Percentiles rank a stretch among this genome's conserved stretches.
Conservation (phyloP, 2,797 vertebrate genomes). For the Crax fasciolata region DNA sequence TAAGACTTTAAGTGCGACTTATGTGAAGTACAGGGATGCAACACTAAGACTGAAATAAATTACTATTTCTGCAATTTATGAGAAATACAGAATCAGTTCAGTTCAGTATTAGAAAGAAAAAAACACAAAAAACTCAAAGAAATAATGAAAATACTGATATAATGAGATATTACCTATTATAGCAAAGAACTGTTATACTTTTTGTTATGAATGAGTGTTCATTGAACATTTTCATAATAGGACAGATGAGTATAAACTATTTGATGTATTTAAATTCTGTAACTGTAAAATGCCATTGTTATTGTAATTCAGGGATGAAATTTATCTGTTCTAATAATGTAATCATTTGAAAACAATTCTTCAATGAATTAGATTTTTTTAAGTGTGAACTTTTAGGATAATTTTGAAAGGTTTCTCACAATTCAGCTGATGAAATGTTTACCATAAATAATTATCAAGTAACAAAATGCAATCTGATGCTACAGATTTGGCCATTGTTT, state of each 20-base stretch:
- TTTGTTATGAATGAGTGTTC: neutral
- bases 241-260: neutral
- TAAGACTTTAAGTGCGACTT: neutral
- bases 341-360: neutral
- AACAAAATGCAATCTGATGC: rapidly evolving
- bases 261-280: neutral
- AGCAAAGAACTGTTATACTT: neutral
- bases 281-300: neutral
- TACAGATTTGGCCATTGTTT: neutral
- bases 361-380: neutral
- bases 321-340: neutral
- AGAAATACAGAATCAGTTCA: neutral
- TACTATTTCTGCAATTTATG: neutral
- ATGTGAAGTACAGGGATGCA: neutral
- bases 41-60: neutral
- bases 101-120: neutral
- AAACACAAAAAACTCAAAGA: neutral
- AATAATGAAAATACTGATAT: neutral
- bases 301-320: neutral
- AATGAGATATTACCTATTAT: neutral
- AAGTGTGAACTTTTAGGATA: neutral
- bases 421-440: neutral
- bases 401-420: neutral
- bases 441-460: neutral
- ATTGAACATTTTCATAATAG: neutral